Evolutionary conservation across 2,797 vertebrate genomes (phyloP), one percentile per base, ranked within the genome.

Genomic region (Gymnopithys bicolor): DNA sequence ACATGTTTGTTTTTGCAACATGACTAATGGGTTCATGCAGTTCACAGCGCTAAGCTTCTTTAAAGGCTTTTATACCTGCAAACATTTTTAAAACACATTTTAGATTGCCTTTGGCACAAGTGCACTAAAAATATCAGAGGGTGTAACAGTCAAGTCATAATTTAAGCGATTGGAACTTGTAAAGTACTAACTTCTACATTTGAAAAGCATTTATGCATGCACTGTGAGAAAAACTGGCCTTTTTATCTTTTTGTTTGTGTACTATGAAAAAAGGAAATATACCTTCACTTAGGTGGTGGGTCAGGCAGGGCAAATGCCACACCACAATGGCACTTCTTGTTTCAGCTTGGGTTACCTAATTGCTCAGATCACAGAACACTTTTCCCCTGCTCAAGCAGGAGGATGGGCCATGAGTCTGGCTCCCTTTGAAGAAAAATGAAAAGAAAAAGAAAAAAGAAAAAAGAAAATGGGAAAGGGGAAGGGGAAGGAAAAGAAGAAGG

Each of bases 301-400:
- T 80, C 88, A 90, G 32, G 84, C 74, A 95, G 93, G 80, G 90
- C 78, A 93, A 95, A 95, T 92, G 90, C 80, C 56, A 56, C 25
- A 76, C 80, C 76, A 96, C 96, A 96, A 96, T 90, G 90, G 75
- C 74, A 95, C 76, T 80, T 94, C 82, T 95, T 97, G 94, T 97
- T 93, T 90, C 84, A 84, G 77, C 32, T n/a, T n/a, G 45, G 25
- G 80, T 95, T 95, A 96, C 92, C 86, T 93, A 93, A 95, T 74
- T 94, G 90, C 90, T 84, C 28, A 37, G 52, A 90, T 94, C 86
- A 82, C 33, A 67, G 70, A 93, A 89, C 10, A 16, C 74, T 93
- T 89, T 51, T 82, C n/a, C 67, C 22, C 74, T 87, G 74, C 59
- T 51, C 64, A 82, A 56, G 30, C 84, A 60, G 88, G 74, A 90